Evolutionary conservation across 2,888 invertebrate genomes (phyloP).

Genomic region (Philaethria dido): DNA sequence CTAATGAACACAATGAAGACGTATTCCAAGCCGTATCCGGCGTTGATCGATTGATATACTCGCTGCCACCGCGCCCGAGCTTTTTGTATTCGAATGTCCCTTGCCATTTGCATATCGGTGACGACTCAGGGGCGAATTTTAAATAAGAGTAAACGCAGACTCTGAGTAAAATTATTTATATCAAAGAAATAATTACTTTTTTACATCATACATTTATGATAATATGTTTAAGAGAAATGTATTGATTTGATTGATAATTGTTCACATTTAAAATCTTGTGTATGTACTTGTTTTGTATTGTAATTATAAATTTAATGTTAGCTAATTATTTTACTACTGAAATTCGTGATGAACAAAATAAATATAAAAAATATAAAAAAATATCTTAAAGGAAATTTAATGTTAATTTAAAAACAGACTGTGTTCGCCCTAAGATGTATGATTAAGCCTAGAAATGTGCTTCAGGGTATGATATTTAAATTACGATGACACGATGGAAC

Average conservation of each 20-base stretch:
- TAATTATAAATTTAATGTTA: too few species aligned
- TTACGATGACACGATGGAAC: neutral
- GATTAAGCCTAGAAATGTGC: constrained; percentile 5
- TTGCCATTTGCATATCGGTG: constrained; percentile 78
- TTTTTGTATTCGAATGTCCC: constrained; percentile 83
- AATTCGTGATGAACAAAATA: too few species aligned
- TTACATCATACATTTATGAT: neutral
- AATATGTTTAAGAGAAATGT: neutral
- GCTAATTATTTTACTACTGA: too few species aligned
- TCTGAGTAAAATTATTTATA: constrained; percentile 1
- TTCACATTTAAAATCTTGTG: too few species aligned
- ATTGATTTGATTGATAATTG: neutral
- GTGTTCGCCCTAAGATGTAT: constrained; percentile 5
- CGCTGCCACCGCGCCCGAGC: constrained; percentile 81
- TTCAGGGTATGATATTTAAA: neutral
- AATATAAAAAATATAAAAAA: too few species aligned
- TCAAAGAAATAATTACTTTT: constrained; percentile 3
- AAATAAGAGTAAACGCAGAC: constrained; percentile 58
- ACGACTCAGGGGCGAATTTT: constrained; percentile 74
- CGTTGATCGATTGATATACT: constrained; percentile 84
- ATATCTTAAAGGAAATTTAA: neutral
- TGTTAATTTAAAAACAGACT: neutral
- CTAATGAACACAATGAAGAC: constrained; percentile 84
- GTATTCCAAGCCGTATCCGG: constrained; percentile 81
- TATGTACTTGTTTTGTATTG: too few species aligned